Percentiles rank a stretch among this genome's conserved stretches.
phyloP scores from a whole-genome alignment of 1,140 invertebrate species.

The Penaeus chinensis region DNA sequence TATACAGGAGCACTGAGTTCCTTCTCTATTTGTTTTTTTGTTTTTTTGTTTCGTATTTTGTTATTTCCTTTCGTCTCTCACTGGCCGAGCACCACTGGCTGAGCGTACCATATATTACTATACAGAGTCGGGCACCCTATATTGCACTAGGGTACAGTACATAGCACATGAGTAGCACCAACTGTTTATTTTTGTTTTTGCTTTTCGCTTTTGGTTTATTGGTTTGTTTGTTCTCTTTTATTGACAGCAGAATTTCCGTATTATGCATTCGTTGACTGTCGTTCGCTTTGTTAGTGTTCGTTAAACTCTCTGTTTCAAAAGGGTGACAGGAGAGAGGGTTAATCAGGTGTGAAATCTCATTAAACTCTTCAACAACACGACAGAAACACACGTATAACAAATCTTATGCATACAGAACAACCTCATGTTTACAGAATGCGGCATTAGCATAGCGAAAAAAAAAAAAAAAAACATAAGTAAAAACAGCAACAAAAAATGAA shows the following conservation, averaged over 20 bases:
- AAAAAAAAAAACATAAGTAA: no score
- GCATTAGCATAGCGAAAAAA: no score
- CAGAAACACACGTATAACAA: no score
- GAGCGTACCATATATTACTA: background rate
- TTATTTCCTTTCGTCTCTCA: slow-evolving; percentile 19
- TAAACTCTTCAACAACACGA: no score
- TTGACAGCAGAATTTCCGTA: slow-evolving; percentile 24
- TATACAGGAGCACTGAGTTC: no score
- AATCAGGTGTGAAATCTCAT: background rate
- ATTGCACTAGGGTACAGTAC: background rate
- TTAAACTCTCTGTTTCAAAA: slow-evolving; percentile 56
- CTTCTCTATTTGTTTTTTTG: background rate
- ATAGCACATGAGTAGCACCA: slow-evolving; percentile 46
- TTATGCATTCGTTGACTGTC: slow-evolving; percentile 36
- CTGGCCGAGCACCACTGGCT: slow-evolving; percentile 38
- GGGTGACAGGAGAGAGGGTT: slow-evolving; percentile 29
- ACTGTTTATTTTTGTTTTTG: slow-evolving; percentile 33
- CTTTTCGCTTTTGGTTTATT: background rate
- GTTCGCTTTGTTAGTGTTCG: slow-evolving; percentile 35
- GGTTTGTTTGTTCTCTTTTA: slow-evolving; percentile 12
- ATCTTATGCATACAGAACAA: no score
- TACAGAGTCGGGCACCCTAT: no score
- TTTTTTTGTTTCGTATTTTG: background rate
- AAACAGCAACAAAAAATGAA: no score
- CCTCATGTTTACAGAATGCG: no score